Conservation (phyloP, 2,797 vertebrate genomes). For the Carcharodon carcharias region DNA sequence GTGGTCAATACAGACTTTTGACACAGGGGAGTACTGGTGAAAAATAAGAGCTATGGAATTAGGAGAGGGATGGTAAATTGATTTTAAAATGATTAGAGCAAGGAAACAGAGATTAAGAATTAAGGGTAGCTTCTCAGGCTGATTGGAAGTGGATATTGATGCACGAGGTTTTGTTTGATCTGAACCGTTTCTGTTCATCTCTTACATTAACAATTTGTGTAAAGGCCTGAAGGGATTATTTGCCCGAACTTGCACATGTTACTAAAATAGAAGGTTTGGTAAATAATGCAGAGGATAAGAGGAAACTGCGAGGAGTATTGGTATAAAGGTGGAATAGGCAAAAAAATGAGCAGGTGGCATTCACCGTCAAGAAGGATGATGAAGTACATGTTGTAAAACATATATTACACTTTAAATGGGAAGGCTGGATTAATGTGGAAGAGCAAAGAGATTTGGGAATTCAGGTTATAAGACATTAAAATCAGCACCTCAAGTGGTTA, state of each 20-base stretch:
- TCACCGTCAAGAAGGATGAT: background rate
- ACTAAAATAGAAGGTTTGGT: background rate
- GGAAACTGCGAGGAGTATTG: background rate
- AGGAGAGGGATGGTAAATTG: background rate
- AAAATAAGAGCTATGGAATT: background rate
- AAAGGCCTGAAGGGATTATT: background rate
- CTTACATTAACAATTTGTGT: background rate
- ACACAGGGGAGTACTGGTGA: background rate
- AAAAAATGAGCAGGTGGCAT: background rate
- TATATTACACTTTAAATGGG: background rate
- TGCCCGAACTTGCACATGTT: background rate
- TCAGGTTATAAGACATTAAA: background rate
- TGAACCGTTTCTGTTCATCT: background rate
- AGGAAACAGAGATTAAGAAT: background rate
- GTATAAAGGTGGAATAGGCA: background rate
- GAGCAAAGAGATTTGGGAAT: background rate
- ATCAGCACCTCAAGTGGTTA: background rate
- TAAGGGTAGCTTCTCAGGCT: background rate
- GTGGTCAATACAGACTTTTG: background rate
- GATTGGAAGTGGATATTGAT: background rate
- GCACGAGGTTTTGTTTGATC: background rate
- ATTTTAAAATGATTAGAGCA: background rate
- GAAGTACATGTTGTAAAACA: background rate
- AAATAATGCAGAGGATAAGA: background rate
- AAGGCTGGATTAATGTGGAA: background rate